A percentile compares a stretch with the other conserved stretches of the same genome.
Evolutionary conservation across 2,113 vertebrate genomes (phyloP).

Genomic region (Pelmatolapia mariae): DNA sequence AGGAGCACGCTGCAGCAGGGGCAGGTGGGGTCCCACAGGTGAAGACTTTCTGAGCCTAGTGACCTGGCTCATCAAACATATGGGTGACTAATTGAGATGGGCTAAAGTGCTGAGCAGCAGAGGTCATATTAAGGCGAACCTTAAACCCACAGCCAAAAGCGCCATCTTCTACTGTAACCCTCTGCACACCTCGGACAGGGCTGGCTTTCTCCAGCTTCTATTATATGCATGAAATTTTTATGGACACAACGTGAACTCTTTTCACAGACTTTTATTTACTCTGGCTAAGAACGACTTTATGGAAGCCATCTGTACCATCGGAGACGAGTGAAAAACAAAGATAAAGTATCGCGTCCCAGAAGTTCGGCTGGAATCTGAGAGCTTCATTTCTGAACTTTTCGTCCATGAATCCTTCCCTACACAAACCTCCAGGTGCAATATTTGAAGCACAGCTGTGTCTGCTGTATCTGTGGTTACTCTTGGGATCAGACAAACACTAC

Average conservation of each 20-base stretch:
- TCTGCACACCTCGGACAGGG: neutral
- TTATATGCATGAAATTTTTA: constrained; percentile 21
- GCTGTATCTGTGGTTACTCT: neutral
- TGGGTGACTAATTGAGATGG: constrained; percentile 65
- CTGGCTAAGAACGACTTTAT: constrained; percentile 30
- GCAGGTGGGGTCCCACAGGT: constrained; percentile 42
- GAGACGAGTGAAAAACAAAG: constrained; percentile 14
- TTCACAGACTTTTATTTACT: constrained; percentile 14
- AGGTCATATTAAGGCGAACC: constrained; percentile 43
- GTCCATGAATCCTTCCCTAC: neutral
- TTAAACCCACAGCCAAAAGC: constrained; percentile 24
- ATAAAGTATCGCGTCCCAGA: neutral
- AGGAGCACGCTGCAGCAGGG: constrained; percentile 26
- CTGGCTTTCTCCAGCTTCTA: neutral
- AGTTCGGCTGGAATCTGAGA: neutral
- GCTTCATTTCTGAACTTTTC: neutral
- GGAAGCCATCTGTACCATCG: constrained; percentile 13
- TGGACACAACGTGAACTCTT: constrained; percentile 4
- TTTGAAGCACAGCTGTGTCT: neutral
- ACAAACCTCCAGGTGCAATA: neutral
- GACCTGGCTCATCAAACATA: constrained; percentile 55
- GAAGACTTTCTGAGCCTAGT: constrained; percentile 34
- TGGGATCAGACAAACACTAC: neutral
- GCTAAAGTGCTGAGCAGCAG: constrained; percentile 28
- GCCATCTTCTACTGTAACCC: neutral